Evolutionary conservation across 2,888 invertebrate genomes (phyloP).

Genomic region (Brachypterus glaber): DNA sequence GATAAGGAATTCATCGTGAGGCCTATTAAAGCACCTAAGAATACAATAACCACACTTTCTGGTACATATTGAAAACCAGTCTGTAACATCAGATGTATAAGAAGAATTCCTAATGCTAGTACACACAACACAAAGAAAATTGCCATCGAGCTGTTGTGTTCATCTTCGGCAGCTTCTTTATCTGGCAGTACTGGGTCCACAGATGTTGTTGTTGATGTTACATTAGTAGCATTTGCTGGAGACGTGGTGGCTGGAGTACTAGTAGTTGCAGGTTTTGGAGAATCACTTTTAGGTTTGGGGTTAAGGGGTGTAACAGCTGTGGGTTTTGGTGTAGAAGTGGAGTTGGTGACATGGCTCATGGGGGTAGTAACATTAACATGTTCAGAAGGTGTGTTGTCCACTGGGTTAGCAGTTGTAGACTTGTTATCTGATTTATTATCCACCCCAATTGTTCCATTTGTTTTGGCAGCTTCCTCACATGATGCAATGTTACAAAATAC

Average conservation of each 20-base stretch:
- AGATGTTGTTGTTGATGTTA: constrained; percentile 46
- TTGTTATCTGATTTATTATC: background rate
- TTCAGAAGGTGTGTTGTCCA: background rate
- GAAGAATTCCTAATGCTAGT: constrained; percentile 83
- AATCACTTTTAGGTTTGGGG: constrained; percentile 4
- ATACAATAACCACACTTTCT: constrained; percentile 94
- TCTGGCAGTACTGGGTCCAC: constrained; percentile 76
- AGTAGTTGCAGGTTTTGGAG: background rate
- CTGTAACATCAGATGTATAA: constrained; percentile 91
- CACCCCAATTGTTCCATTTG: background rate
- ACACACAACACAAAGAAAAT: constrained; percentile 97
- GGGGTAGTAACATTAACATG: constrained; percentile 4
- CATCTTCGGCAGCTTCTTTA: constrained; percentile 87
- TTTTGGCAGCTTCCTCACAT: constrained; percentile 17
- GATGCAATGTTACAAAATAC: constrained; percentile 28
- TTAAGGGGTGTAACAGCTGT: background rate
- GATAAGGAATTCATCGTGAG: constrained; percentile 83
- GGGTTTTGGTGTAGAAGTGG: background rate
- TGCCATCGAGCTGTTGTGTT: constrained; percentile 92
- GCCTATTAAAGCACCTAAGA: constrained; percentile 88
- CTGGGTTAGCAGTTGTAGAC: constrained; percentile 3
- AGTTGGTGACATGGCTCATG: background rate
- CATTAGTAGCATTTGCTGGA: constrained; percentile 33
- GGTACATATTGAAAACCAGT: constrained; percentile 95
- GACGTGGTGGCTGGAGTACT: constrained; percentile 13